Base-by-base conservation (phyloP, 35 echinoderm and acorn worm genomes). In the Chiridota heheva region DNA sequence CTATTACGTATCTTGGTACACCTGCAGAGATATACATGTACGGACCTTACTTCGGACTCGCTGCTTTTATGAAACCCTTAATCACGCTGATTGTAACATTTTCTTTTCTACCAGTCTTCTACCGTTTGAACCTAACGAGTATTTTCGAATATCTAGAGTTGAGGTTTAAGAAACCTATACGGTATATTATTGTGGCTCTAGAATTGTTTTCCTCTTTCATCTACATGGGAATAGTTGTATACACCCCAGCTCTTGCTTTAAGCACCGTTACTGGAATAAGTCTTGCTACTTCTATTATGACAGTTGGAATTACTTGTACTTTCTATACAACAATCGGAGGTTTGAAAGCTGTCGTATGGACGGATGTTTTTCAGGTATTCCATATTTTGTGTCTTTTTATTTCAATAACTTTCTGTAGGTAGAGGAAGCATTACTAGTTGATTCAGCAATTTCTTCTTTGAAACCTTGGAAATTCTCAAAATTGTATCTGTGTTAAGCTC, bases 1-100 rank as follows among this genome's bases (percentile, higher is more conserved):
- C 76, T 10, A 80, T 80, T 15, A 80, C 76, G 1, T 56, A 59
- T 58, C 76, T 80, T 61, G 76, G 76, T 30, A 80, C 76, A 36
- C 76, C 76, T 7, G 76, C 76, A 2, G 76, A 80, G 34, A 48
- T 62, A 6, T 80, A 80, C 36, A 62, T 61, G 29, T 48, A 80
- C 30, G 76, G 76, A 80, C 48, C 76, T 6, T 61, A 36, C 15
- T 80, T 53, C 26, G 67, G n/a, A n/a, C n/a, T n/a, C n/a, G n/a
- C 47, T 51, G 47, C 8, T 51, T 8, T 10, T 51, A 51, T 10
- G n/a, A 51, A 51, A 10, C 47, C 42, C 18, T 3, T 41, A 13
- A 44, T 44, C 0, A 29, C 69, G 16, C n/a, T 72, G 32, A 1
- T 72, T 24, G 16, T 72, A 43, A 30, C 33, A 44, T 46, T 40